These are phyloP conservation scores for Onychomys torridus DNA, from an alignment of 2,797 vertebrate species.

Conservation along the genomic window DNA sequence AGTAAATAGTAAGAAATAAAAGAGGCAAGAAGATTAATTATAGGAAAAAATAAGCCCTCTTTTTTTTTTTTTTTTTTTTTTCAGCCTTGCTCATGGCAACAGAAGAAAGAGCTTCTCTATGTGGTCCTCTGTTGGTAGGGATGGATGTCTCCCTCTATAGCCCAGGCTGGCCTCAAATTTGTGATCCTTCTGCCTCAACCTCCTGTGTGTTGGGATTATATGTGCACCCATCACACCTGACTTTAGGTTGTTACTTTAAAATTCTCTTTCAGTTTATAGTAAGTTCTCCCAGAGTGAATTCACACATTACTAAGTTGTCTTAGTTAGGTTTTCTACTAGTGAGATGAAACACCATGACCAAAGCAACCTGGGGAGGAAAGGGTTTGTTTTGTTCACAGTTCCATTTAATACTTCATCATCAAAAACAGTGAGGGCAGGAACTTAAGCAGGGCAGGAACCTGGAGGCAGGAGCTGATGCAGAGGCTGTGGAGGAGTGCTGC, in stretches of 20 bases:
- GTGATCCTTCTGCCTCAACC: background rate
- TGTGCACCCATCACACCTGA: background rate
- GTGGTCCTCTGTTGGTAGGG: slow-evolving; percentile 72
- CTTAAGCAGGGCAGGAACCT: background rate
- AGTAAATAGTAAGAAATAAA: background rate
- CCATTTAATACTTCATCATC: background rate
- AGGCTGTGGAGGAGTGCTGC: background rate
- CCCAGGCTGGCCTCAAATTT: background rate
- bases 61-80: slow-evolving; percentile 84
- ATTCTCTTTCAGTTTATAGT: slow-evolving; percentile 16
- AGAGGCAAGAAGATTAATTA: background rate
- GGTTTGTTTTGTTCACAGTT: background rate
- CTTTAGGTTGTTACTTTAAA: background rate
- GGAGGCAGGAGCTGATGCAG: background rate
- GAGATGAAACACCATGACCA: background rate
- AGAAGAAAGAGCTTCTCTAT: slow-evolving; percentile 81
- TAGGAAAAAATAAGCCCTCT: slow-evolving; percentile 84
- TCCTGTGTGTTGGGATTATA: background rate
- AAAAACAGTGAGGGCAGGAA: background rate
- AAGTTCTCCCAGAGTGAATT: background rate
- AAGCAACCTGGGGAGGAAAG: background rate
- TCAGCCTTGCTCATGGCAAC: slow-evolving; percentile 84
- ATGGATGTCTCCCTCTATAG: slow-evolving; percentile 71
- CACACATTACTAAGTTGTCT: background rate
- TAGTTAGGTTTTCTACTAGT: background rate